Conservation (phyloP, 2,113 vertebrate species). For the Upupa epops region DNA sequence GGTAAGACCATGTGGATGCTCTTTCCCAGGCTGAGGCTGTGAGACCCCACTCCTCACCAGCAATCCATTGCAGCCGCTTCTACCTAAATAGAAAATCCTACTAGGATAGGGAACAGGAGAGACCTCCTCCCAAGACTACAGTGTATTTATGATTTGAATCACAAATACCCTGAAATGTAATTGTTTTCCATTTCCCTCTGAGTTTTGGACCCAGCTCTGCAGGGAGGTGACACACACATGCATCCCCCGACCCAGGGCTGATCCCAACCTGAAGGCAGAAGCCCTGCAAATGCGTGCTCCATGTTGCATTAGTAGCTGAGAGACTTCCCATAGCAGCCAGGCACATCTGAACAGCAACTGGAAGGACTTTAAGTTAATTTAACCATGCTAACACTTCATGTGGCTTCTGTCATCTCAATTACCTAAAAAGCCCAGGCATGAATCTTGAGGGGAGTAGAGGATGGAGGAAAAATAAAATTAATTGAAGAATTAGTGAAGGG, state of each 20-base stretch:
- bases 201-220: neutral
- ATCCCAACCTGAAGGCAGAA: neutral
- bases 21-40: neutral
- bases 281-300: neutral
- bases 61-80: fast-evolving
- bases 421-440: slow-evolving; percentile 11
- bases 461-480: neutral
- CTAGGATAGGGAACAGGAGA: neutral
- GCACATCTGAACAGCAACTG: neutral
- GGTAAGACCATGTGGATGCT: neutral
- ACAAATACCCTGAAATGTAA: neutral
- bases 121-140: fast-evolving
- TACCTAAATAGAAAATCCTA: fast-evolving
- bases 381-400: neutral
- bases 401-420: slow-evolving; percentile 2
- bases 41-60: fast-evolving
- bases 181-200: neutral
- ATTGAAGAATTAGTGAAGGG: neutral
- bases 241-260: neutral
- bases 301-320: neutral
- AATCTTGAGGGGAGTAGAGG: fast-evolving
- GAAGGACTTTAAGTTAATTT: slow-evolving; percentile 5
- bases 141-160: fast-evolving
- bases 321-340: neutral
- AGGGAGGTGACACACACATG: neutral